These are phyloP conservation scores for Antechinus flavipes DNA, from an alignment of 2,113 vertebrate species.

Conservation along the genomic window DNA sequence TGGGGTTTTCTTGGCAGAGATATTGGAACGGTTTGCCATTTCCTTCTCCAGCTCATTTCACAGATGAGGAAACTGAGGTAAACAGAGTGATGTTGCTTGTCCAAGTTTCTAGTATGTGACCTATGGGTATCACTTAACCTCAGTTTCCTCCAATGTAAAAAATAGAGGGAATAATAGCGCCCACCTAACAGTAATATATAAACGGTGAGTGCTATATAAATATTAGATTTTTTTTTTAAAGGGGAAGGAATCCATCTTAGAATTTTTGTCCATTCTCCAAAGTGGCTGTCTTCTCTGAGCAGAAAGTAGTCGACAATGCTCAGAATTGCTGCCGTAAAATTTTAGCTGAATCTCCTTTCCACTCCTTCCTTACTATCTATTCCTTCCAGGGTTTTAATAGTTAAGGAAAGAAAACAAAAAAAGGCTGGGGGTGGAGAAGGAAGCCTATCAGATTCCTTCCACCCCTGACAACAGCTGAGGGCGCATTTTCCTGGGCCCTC, in stretches of 20 bases:
- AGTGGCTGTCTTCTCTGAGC: not conserved
- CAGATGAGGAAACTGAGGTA: not conserved
- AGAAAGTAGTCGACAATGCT: not conserved
- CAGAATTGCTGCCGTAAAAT: not conserved
- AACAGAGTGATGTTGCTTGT: not conserved
- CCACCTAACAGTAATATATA: not conserved
- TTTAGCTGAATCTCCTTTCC: not conserved
- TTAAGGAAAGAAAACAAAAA: not conserved
- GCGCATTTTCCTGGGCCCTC: not conserved
- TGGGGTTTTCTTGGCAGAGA: not conserved
- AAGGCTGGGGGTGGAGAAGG: not conserved
- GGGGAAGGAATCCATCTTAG: not conserved
- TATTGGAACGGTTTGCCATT: not conserved
- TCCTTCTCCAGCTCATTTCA: not conserved
- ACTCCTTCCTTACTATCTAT: not conserved
- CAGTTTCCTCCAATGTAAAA: not conserved
- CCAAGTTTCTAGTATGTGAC: not conserved
- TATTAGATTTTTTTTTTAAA: not conserved
- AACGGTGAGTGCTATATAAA: not conserved
- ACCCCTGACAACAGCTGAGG: not conserved
- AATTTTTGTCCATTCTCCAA: not conserved
- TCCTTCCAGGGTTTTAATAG: not conserved
- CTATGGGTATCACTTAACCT: not conserved
- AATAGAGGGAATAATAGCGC: not conserved
- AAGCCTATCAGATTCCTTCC: not conserved